These are phyloP conservation scores for Malthinus flaveolus DNA, from an alignment of 2,888 invertebrate species.

Conservation along the genomic window DNA sequence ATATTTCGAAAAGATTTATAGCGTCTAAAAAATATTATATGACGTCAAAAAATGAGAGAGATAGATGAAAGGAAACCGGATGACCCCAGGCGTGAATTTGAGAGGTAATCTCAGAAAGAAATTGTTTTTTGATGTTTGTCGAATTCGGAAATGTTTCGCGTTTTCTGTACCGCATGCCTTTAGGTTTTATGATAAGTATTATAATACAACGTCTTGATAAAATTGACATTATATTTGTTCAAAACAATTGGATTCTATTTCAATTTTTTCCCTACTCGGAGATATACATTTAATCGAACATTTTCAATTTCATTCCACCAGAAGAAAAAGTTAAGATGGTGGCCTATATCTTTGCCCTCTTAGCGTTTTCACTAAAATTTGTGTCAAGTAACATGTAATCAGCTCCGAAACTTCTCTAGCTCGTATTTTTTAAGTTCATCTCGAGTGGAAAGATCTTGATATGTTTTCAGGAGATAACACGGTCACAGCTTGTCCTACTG, in stretches of 20 bases:
- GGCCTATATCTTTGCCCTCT: too few species aligned
- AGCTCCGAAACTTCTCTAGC: too few species aligned
- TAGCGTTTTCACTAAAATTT: too few species aligned
- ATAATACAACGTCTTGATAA: constrained; percentile 16
- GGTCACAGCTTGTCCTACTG: too few species aligned
- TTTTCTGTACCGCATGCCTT: constrained; percentile 18
- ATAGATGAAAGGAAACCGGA: constrained; percentile 34
- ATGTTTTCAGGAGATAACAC: too few species aligned
- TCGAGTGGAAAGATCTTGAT: too few species aligned
- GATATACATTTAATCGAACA: too few species aligned
- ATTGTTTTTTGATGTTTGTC: constrained; percentile 40
- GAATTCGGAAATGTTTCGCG: constrained; percentile 30
- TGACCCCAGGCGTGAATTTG: constrained; percentile 42
- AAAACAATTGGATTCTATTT: neutral
- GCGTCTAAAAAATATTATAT: constrained; percentile 38
- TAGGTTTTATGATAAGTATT: constrained; percentile 22
- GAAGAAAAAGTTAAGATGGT: too few species aligned
- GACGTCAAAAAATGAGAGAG: constrained; percentile 33
- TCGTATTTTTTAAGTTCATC: too few species aligned
- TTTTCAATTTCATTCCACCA: too few species aligned
- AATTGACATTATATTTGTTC: constrained; percentile 15
- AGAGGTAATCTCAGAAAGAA: constrained; percentile 41
- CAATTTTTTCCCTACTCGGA: neutral
- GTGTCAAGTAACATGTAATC: too few species aligned
- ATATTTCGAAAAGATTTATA: constrained; percentile 34